Base-by-base conservation (phyloP, 2,113 vertebrate species). In the Irena cyanogastra region DNA sequence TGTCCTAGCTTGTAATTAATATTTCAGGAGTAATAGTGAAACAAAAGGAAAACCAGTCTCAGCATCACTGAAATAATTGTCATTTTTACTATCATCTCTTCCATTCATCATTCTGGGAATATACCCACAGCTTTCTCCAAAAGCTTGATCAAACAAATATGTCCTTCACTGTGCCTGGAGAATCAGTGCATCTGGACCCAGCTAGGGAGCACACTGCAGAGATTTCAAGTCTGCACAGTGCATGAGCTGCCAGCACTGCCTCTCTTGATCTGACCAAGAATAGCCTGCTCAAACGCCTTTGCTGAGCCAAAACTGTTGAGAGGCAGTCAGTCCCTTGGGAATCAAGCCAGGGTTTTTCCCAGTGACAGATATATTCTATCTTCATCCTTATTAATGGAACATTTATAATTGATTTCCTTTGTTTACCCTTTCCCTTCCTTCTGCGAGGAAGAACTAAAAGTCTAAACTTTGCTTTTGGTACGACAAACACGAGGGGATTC, bases 211-310 rank as follows among this genome's bases (percentile, higher is more conserved):
- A 76, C 17, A 78, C 78, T 93, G 78, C 39, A 85, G 93, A 94
- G 89, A 83, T 89, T 85, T 91, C 30, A 56, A 74, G 53, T 26
- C 82, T 72, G 84, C 63, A 57, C 54, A 65, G 57, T 79, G 87
- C 1, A 6, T 16, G 39, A 1, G 1, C 63, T 95, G 93, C 81
- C 87, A 94, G 82, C 81, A 79, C 41, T 4, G 16, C 49, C 44
- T 87, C 57, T 87, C 79, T 95, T 91, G 85, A 93, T 91, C 82
- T 90, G 90, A 90, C 91, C 87, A 80, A 93, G 89, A 91, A 93
- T 82, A 94, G 78, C 70, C 57, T 7, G 8, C 78, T 70, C 61
- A 24, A 87, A 83, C 0, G 54, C 49, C 74, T 87, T 60, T 82
- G 50, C 87, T 80, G 20, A 95, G 92, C 78, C 89, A 89, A 87